Evolutionary conservation across 64 coral and sea anemone genomes (phyloP).

Genomic region (Orbicella faveolata): DNA sequence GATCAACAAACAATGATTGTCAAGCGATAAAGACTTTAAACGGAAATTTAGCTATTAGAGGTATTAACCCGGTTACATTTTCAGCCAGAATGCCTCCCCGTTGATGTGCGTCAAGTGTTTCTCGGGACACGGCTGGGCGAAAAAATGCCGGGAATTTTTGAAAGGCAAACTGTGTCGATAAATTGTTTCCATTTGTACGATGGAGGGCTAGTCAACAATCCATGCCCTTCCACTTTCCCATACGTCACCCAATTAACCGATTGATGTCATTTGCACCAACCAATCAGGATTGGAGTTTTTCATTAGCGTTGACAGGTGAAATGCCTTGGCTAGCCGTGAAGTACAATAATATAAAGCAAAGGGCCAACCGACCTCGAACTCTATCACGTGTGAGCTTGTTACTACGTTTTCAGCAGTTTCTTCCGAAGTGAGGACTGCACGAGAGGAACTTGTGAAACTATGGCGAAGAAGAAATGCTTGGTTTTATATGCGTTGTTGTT

Average conservation of each 20-base stretch:
- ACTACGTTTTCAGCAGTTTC: conserved; percentile 38
- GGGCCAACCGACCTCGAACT: not conserved
- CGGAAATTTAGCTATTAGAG: conserved; percentile 48
- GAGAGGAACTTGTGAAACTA: conserved; percentile 18
- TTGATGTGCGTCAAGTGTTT: not conserved
- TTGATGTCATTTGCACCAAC: conserved; percentile 29
- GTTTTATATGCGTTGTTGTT: conserved; percentile 8
- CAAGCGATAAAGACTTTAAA: conserved; percentile 43
- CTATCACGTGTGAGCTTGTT: conserved; percentile 40
- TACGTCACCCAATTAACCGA: conserved; percentile 28
- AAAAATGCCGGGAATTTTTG: conserved; percentile 27
- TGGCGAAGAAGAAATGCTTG: conserved; percentile 18
- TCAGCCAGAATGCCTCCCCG: not conserved
- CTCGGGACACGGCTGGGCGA: conserved; percentile 1
- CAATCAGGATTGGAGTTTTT: conserved; percentile 2
- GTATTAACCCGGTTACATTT: conserved; percentile 20
- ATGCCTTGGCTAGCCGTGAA: conserved; percentile 19
- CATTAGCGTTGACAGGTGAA: conserved; percentile 44
- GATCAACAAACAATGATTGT: conserved; percentile 65
- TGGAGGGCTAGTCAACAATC: not conserved
- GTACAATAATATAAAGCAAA: conserved; percentile 41
- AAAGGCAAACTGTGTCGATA: conserved; percentile 23
- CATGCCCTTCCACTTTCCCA: conserved; percentile 27
- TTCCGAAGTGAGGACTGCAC: not conserved
- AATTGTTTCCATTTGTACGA: conserved; percentile 39